These are phyloP conservation scores for Dinothrombium tinctorium DNA, from an alignment of 1,140 invertebrate genomes.

Conservation along the genomic window DNA sequence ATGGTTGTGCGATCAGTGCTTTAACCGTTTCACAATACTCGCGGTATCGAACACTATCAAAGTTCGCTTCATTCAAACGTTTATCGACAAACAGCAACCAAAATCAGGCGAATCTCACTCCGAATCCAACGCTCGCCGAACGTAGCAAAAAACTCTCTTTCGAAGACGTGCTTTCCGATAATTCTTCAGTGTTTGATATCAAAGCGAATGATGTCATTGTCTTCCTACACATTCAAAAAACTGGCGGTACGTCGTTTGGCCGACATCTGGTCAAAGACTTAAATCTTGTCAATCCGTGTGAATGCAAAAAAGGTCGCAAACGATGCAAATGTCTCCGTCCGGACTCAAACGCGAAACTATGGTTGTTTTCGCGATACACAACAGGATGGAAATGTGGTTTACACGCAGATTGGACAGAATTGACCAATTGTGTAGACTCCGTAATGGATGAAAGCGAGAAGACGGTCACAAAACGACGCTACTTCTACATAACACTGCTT, in stretches of 20 bases:
- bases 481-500: constrained; percentile 88
- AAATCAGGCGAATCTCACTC: not conserved
- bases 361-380: constrained; percentile 94
- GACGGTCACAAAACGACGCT: constrained; percentile 26
- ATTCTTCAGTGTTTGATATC: constrained; percentile 24
- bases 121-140: not conserved
- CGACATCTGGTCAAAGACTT: constrained; percentile 79
- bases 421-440: constrained; percentile 64
- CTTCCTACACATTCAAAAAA: constrained; percentile 95
- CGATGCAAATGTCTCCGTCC: constrained; percentile 36
- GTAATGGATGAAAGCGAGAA: constrained; percentile 62
- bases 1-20: not conserved
- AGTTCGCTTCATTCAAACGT: not conserved
- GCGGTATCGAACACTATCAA: not conserved
- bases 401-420: constrained; percentile 93
- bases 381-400: constrained; percentile 97
- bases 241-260: constrained; percentile 78
- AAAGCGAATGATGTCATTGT: constrained; percentile 86
- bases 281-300: constrained; percentile 60
- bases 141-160: constrained; percentile 10
- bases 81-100: not conserved
- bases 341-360: constrained; percentile 43
- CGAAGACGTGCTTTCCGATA: constrained; percentile 14
- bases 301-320: constrained; percentile 46
- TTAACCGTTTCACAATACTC: not conserved